Evolutionary conservation across 2,113 vertebrate species (phyloP).

Genomic region (Zapus hudsonius): DNA sequence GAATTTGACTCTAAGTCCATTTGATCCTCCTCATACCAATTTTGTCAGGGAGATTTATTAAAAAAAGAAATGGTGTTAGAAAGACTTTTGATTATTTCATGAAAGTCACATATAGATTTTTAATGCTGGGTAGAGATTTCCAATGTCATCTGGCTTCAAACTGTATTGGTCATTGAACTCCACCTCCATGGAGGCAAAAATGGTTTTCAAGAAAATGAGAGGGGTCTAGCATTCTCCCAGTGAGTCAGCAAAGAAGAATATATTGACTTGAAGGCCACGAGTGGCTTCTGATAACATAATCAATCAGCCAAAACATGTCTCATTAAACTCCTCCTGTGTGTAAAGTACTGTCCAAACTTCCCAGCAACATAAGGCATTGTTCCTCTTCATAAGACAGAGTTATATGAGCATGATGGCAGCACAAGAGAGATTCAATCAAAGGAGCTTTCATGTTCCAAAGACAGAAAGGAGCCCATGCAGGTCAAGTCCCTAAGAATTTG

Average conservation of each 20-base stretch:
- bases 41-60: not conserved
- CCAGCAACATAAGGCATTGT: not conserved
- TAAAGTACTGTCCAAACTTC: not conserved
- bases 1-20: too few relatives aligned
- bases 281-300: not conserved
- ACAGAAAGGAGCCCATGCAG: not conserved
- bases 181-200: not conserved
- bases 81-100: not conserved
- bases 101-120: not conserved
- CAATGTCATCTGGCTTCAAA: not conserved
- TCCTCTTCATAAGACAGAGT: not conserved
- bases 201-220: not conserved
- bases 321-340: not conserved
- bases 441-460: not conserved
- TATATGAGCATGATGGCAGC: not conserved
- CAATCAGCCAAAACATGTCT: not conserved
- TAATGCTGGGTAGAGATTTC: not conserved
- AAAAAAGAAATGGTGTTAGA: not conserved
- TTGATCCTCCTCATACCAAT: not conserved
- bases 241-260: not conserved
- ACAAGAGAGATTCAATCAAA: constrained; percentile 17
- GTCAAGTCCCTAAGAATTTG: not conserved
- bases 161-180: not conserved
- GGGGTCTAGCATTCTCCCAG: not conserved
- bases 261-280: not conserved